phyloP scores from a whole-genome alignment of 2,113 vertebrate species.

The Chloropsis hardwickii region DNA sequence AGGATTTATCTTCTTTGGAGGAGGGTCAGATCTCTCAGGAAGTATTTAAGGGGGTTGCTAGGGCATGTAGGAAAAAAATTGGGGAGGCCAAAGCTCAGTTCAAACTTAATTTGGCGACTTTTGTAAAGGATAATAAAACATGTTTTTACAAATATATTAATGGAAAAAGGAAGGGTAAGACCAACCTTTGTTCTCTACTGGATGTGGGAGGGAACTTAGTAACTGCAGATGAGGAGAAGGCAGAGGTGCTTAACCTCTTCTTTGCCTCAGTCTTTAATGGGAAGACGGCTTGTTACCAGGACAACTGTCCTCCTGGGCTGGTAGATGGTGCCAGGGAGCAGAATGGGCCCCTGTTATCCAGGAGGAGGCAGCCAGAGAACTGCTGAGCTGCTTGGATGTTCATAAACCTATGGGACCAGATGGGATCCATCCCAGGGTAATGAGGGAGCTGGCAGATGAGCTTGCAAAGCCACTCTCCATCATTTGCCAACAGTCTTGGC shows the following conservation, averaged over 20 bases:
- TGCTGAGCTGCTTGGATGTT: background rate
- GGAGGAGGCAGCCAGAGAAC: too few relatives aligned
- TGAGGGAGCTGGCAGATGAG: background rate
- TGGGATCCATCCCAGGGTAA: background rate
- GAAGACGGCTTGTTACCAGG: background rate
- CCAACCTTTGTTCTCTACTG: background rate
- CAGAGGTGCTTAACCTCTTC: background rate
- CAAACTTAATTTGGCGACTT: background rate
- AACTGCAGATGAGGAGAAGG: background rate
- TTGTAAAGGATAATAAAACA: background rate
- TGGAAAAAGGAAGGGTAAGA: background rate
- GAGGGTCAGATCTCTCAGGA: too few relatives aligned
- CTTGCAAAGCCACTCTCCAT: accelerated
- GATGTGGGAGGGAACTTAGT: background rate
- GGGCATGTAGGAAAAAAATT: background rate
- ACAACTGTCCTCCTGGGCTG: background rate
- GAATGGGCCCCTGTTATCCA: background rate
- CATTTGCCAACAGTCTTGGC: background rate
- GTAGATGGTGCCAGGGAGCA: background rate
- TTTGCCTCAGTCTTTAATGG: background rate
- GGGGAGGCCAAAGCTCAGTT: background rate
- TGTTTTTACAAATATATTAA: background rate
- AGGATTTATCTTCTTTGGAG: too few relatives aligned
- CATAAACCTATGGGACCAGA: background rate
- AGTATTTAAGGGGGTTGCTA: background rate